Percentiles rank a stretch among this genome's conserved stretches.
phyloP scores from a whole-genome alignment of 1,140 invertebrate species.

The Aphis craccivora region DNA sequence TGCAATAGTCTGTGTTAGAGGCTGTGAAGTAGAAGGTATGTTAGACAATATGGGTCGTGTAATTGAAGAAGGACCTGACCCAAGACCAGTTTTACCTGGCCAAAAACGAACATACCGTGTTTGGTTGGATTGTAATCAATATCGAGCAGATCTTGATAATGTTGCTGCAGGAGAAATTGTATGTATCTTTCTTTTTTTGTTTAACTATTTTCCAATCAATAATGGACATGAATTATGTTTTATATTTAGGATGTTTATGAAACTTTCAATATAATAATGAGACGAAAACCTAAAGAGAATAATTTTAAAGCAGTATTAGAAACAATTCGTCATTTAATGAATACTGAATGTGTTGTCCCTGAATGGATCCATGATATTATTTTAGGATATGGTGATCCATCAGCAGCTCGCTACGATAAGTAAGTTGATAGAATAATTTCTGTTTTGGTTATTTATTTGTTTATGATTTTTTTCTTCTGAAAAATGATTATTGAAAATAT shows the following conservation, averaged over 20 bases:
- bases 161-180: constrained; percentile 77
- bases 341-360: constrained; percentile 98
- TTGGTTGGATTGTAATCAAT: constrained; percentile 96
- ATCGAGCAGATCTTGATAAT: constrained; percentile 89
- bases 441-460: not conserved
- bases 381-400: constrained; percentile 96
- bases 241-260: constrained; percentile 85
- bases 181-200: constrained; percentile 39
- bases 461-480: not conserved
- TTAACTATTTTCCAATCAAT: not conserved
- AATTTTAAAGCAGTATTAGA: constrained; percentile 99
- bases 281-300: constrained; percentile 98
- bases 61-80: constrained; percentile 96
- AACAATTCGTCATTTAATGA: constrained; percentile 98
- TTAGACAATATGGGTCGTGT: constrained; percentile 94
- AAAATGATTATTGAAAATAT: no score
- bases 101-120: constrained; percentile 92
- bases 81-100: constrained; percentile 82
- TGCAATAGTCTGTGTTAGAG: constrained; percentile 89
- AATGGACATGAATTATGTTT: not conserved
- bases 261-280: constrained; percentile 96
- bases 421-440: constrained; percentile 62
- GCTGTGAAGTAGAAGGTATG: constrained; percentile 99
- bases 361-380: constrained; percentile 99
- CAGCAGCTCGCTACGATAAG: constrained; percentile 92